Conservation (phyloP, 2,888 invertebrate species). For the Chouioia cunea region DNA sequence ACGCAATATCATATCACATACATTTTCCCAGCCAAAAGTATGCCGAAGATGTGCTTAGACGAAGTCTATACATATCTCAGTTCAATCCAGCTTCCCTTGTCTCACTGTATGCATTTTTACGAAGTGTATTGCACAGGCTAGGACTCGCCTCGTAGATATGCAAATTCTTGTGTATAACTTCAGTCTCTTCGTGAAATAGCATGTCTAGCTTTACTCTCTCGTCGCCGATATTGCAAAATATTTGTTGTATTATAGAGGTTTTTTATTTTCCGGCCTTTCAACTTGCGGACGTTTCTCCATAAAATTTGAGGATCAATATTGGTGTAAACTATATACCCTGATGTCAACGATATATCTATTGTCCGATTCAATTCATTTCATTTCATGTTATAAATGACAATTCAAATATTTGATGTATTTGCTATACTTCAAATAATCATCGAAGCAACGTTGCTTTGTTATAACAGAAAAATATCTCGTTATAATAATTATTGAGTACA, state of each 20-base stretch:
- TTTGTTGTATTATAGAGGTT: constrained; percentile 38
- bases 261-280: not conserved
- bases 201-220: constrained; percentile 9
- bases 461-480: too few relatives aligned
- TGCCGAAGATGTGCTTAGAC: constrained; percentile 8
- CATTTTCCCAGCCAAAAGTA: constrained; percentile 1
- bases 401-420: too few relatives aligned
- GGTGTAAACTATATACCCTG: constrained; percentile 33
- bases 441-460: too few relatives aligned
- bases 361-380: constrained; percentile 21
- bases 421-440: too few relatives aligned
- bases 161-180: constrained; percentile 40
- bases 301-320: constrained; percentile 45
- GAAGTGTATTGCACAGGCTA: not conserved
- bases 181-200: not conserved
- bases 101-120: not conserved
- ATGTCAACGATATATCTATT: constrained; percentile 20
- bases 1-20: not conserved
- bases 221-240: constrained; percentile 43
- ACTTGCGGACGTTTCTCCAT: constrained; percentile 14
- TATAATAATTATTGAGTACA: too few relatives aligned
- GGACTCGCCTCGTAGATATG: constrained; percentile 35
- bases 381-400: too few relatives aligned
- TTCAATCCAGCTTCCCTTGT: not conserved
- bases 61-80: not conserved